Percentiles rank a stretch among this genome's conserved stretches.
Evolutionary conservation across 2,888 invertebrate species (phyloP).

Genomic region (Pemphredon lugubris): DNA sequence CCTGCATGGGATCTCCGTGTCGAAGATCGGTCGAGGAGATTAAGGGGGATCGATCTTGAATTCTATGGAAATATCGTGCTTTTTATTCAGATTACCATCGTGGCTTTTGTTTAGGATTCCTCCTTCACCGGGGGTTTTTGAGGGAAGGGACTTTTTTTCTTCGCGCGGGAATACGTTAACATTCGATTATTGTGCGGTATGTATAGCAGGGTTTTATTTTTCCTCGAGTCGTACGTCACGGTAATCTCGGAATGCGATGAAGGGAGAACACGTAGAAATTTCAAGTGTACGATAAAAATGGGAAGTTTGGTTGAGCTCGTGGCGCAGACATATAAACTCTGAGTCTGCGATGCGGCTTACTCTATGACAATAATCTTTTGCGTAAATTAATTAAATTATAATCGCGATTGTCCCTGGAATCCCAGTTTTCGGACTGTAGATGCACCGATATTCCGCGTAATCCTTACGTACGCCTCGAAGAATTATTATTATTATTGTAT

Average conservation of each 20-base stretch:
- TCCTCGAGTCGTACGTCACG: too few species aligned
- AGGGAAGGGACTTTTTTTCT: neutral
- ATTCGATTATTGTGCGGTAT: neutral
- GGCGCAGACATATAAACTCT: too few species aligned
- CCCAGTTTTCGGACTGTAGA: constrained; percentile 14
- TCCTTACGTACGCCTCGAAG: constrained; percentile 34
- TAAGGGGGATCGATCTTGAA: constrained; percentile 42
- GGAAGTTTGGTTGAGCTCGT: too few species aligned
- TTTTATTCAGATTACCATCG: constrained; percentile 45
- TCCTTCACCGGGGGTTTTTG: constrained; percentile 1
- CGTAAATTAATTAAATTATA: constrained; percentile 21
- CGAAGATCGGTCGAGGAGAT: constrained; percentile 40
- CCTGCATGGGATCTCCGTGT: constrained; percentile 29
- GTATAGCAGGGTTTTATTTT: too few species aligned
- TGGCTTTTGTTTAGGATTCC: constrained; percentile 24
- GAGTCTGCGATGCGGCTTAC: too few species aligned
- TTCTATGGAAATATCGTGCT: constrained; percentile 47
- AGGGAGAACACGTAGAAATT: too few species aligned
- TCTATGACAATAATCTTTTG: too few species aligned
- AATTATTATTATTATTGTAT: constrained; percentile 13
- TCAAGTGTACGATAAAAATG: too few species aligned
- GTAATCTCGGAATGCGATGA: too few species aligned
- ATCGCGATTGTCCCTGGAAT: neutral
- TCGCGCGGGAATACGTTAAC: constrained; percentile 13
- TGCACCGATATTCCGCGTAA: constrained; percentile 18